phyloP scores from a whole-genome alignment of 2,113 vertebrate genomes.

The Erythrolamprus reginae region DNA sequence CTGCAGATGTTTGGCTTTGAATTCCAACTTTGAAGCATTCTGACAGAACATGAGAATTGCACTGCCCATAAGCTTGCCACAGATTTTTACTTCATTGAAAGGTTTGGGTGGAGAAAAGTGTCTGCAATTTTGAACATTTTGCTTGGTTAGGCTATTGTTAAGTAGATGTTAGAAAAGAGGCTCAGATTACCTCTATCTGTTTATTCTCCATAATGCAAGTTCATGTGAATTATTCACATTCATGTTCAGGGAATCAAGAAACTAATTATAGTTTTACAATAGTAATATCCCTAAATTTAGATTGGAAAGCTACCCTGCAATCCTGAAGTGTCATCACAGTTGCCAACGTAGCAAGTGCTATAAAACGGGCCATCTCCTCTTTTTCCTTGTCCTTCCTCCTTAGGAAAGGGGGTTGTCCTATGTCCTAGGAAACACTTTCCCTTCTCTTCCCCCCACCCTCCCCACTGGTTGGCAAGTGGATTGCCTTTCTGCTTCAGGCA shows the following conservation, averaged over 20 bases:
- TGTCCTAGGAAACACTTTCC: constrained; percentile 32
- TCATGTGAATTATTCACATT: neutral
- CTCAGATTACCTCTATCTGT: neutral
- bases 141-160: neutral
- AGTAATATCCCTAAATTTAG: constrained; percentile 24
- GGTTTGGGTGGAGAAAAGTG: neutral
- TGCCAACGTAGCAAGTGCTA: constrained; percentile 19
- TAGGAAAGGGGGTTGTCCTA: neutral
- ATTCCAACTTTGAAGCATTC: neutral
- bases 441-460: neutral
- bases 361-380: constrained; percentile 11
- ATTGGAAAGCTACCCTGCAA: constrained; percentile 29
- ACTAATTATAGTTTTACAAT: constrained; percentile 23
- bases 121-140: neutral
- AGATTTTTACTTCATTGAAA: neutral
- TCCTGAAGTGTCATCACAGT: constrained; percentile 26
- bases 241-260: constrained; percentile 3
- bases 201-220: neutral
- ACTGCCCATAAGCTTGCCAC: neutral
- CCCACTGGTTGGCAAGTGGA: constrained; percentile 26
- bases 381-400: neutral
- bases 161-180: neutral
- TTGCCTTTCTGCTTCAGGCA: constrained; percentile 38
- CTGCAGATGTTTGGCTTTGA: neutral
- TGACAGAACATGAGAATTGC: neutral